Conservation (phyloP, 2,888 invertebrate species). For the Dione juno region DNA sequence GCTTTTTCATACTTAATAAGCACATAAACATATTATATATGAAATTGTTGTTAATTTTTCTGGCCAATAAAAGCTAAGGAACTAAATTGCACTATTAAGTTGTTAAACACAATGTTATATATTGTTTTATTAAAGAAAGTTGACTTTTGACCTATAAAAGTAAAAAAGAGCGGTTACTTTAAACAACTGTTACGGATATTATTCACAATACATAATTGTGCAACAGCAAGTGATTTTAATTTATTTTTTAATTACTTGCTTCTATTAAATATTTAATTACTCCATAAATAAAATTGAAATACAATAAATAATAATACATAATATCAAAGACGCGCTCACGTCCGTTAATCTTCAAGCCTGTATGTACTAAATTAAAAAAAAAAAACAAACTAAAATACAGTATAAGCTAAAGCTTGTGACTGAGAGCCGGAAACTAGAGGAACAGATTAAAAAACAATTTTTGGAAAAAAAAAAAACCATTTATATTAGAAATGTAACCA, state of each 20-base stretch:
- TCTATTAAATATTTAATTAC: too few relatives aligned
- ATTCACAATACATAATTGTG: too few relatives aligned
- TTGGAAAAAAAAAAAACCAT: neutral
- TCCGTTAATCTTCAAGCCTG: constrained; percentile 1
- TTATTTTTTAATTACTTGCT: too few relatives aligned
- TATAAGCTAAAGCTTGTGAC: constrained; percentile 1
- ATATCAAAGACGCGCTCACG: neutral
- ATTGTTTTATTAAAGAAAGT: neutral
- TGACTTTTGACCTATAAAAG: neutral
- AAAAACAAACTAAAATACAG: neutral
- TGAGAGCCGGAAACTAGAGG: constrained; percentile 2
- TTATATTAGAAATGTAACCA: constrained; percentile 8
- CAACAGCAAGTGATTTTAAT: neutral
- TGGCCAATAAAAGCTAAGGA: neutral
- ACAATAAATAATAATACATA: neutral
- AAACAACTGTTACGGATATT: neutral
- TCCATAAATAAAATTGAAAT: too few relatives aligned
- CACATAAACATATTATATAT: neutral
- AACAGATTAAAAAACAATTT: neutral
- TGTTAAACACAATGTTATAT: neutral
- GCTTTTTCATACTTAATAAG: neutral
- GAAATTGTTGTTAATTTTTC: neutral
- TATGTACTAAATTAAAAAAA: too few relatives aligned
- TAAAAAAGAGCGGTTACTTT: constrained; percentile 26
- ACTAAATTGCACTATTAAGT: neutral